Evolutionary conservation across 64 coral and sea anemone genomes (phyloP).

Genomic region (Anthopleura sola): DNA sequence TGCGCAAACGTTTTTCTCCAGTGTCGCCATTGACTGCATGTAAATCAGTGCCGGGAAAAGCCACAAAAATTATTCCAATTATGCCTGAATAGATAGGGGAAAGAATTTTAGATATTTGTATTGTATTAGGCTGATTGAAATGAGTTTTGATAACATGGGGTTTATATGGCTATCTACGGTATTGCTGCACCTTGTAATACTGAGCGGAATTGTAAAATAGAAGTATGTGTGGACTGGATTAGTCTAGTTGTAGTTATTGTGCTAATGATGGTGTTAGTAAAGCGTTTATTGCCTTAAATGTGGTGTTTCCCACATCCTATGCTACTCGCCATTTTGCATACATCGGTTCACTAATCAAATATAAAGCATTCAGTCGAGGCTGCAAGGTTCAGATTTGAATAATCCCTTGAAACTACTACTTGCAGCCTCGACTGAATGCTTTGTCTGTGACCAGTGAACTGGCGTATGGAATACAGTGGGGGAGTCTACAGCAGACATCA

Average conservation of each 20-base stretch:
- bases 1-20: too few species aligned
- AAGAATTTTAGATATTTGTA: conserved; percentile 19
- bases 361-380: too few species aligned
- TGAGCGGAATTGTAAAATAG: background rate
- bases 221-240: background rate
- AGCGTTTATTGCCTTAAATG: background rate
- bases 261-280: background rate
- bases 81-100: background rate
- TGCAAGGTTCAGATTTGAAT: too few species aligned
- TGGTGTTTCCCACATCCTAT: background rate
- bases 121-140: conserved; percentile 9
- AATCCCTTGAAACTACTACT: too few species aligned
- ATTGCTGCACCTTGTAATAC: background rate
- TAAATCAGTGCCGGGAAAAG: background rate
- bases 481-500: too few species aligned
- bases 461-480: too few species aligned
- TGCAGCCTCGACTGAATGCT: too few species aligned
- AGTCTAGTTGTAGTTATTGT: background rate
- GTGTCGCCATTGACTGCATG: background rate
- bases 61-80: conserved; percentile 10
- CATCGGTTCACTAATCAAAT: too few species aligned
- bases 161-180: conserved; percentile 3
- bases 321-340: too few species aligned
- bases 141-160: conserved; percentile 12
- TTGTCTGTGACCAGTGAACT: too few species aligned